phyloP scores from a whole-genome alignment of 2,113 vertebrate species.

The Lepus americanus region DNA sequence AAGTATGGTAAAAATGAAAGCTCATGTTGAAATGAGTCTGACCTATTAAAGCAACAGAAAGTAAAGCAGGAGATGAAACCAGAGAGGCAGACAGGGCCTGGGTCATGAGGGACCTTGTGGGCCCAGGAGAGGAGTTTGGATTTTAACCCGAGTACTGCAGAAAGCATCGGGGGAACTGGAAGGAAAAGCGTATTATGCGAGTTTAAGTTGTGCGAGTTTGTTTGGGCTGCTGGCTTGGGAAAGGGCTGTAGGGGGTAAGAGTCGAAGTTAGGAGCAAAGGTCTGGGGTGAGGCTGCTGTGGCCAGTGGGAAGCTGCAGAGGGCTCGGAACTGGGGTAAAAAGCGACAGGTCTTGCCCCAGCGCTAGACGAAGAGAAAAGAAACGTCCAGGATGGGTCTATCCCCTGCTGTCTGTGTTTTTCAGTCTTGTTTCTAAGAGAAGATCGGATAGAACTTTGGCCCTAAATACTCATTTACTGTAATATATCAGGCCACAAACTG shows the following conservation, averaged over 20 bases:
- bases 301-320: not conserved
- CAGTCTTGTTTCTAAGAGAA: slow-evolving; percentile 40
- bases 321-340: not conserved
- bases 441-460: not conserved
- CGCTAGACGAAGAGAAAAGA: not conserved
- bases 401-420: not conserved
- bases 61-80: not conserved
- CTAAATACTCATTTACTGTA: not conserved
- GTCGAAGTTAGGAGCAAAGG: not conserved
- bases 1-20: too few relatives aligned
- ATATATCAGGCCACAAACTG: not conserved
- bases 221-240: not conserved
- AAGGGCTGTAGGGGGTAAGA: not conserved
- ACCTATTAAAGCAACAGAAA: not conserved
- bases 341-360: not conserved
- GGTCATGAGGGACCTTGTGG: not conserved
- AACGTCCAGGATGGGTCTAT: not conserved
- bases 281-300: not conserved
- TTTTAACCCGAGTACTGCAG: not conserved
- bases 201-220: not conserved
- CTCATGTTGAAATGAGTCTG: not conserved
- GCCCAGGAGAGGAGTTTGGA: not conserved
- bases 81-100: not conserved
- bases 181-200: not conserved
- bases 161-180: not conserved